phyloP scores from a whole-genome alignment of 2,797 vertebrate species.

The Pseudomugil gertrudae region DNA sequence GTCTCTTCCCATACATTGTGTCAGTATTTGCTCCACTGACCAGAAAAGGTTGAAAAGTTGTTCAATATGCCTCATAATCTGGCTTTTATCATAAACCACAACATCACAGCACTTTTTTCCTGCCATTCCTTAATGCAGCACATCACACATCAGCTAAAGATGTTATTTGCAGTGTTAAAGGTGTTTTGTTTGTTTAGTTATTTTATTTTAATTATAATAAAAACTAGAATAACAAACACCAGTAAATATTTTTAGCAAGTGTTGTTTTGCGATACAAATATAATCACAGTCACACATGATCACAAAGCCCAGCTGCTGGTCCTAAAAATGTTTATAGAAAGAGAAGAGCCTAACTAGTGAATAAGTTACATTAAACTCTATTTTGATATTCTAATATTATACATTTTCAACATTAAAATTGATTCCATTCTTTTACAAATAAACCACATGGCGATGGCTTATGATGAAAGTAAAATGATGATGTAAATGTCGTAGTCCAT shows the following conservation, averaged over 20 bases:
- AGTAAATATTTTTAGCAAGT: slow-evolving; percentile 11
- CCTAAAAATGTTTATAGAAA: background rate
- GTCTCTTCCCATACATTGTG: too few species aligned
- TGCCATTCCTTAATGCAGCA: slow-evolving; percentile 14
- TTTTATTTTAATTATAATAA: background rate
- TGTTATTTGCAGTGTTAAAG: slow-evolving; percentile 5
- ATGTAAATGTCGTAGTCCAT: background rate
- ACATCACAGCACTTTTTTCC: background rate
- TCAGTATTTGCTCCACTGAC: background rate
- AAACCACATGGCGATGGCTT: background rate
- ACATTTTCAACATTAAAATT: background rate
- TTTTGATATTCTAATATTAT: background rate
- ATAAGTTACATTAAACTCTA: too few species aligned
- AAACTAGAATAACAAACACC: slow-evolving; percentile 1
- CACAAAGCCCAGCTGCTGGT: background rate
- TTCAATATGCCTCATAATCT: background rate
- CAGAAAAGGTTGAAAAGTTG: background rate
- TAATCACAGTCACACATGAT: background rate
- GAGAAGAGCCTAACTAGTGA: too few species aligned
- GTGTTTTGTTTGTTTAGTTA: background rate
- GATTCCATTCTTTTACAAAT: background rate
- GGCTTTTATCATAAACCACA: background rate
- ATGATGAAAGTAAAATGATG: background rate
- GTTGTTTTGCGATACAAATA: slow-evolving; percentile 18
- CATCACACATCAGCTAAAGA: slow-evolving; percentile 39